Percentiles rank a stretch among this genome's conserved stretches.
Conservation (phyloP, 2,797 vertebrate species). For the Spheniscus humboldti region DNA sequence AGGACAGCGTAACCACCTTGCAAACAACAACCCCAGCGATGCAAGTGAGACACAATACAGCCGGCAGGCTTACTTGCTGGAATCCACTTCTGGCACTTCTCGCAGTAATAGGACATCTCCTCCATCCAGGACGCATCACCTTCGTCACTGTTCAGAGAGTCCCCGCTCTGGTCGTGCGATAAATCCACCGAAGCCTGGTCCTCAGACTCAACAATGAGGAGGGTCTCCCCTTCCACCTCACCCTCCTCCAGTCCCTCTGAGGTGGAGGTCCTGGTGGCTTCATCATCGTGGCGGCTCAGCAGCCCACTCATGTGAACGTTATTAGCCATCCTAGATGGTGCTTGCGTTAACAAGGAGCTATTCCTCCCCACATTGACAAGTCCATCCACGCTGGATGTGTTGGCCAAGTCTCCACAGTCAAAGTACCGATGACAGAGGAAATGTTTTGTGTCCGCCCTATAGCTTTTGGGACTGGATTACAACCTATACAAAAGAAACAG, state of each 20-base stretch:
- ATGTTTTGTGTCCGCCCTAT: background rate
- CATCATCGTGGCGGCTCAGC: slow-evolving; percentile 81
- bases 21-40: background rate
- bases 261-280: slow-evolving; percentile 85
- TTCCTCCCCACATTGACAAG: background rate
- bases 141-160: slow-evolving; percentile 92
- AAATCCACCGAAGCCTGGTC: slow-evolving; percentile 95
- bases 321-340: slow-evolving; percentile 66
- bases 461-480: background rate
- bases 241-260: slow-evolving; percentile 96
- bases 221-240: slow-evolving; percentile 95
- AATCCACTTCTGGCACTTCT: slow-evolving; percentile 96
- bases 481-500: background rate
- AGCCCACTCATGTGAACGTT: slow-evolving; percentile 74
- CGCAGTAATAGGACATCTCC: slow-evolving; percentile 93
- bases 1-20: background rate
- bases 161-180: slow-evolving; percentile 95
- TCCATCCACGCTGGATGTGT: background rate
- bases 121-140: slow-evolving; percentile 88
- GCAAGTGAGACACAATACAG: background rate
- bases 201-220: slow-evolving; percentile 93
- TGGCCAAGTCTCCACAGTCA: background rate
- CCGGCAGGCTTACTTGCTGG: slow-evolving; percentile 79
- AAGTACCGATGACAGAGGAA: background rate
- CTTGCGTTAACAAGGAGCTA: background rate